Percentiles rank a stretch among this genome's conserved stretches.
Conservation (phyloP, 2,888 invertebrate genomes). For the Zhuqinia jingwanae region DNA sequence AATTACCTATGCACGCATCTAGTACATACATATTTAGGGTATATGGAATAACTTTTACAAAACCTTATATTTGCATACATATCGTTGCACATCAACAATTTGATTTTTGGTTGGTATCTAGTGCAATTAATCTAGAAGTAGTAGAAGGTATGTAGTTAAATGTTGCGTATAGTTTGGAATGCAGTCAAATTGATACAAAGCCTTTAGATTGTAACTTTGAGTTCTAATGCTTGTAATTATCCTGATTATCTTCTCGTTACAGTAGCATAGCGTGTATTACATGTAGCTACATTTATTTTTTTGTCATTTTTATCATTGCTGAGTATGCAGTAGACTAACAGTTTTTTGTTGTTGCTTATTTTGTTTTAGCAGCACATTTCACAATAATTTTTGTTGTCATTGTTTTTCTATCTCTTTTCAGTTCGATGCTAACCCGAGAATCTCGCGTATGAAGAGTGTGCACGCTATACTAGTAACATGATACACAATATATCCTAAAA, state of each 20-base stretch:
- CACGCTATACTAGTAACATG: constrained; percentile 31
- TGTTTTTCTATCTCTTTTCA: constrained; percentile 65
- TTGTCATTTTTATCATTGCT: not conserved
- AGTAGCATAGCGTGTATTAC: not conserved
- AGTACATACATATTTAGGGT: no score
- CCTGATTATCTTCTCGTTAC: not conserved
- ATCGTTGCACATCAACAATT: no score
- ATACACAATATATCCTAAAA: not conserved
- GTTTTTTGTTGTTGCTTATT: not conserved
- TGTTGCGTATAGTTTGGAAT: no score
- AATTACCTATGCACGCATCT: no score
- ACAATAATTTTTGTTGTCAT: constrained; percentile 29
- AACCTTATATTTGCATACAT: no score
- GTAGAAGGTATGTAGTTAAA: no score
- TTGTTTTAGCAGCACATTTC: constrained; percentile 21
- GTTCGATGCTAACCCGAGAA: constrained; percentile 71
- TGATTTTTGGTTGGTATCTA: no score
- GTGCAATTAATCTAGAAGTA: no score
- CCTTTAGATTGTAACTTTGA: no score
- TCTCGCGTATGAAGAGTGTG: constrained; percentile 66
- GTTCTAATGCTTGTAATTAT: not conserved
- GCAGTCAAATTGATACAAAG: no score
- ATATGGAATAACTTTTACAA: no score
- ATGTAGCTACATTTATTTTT: not conserved
- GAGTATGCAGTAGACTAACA: no score